Percentiles rank a stretch among this genome's conserved stretches.
Evolutionary conservation across 2,888 invertebrate species (phyloP).

Genomic region (Macrophya alboannulata): DNA sequence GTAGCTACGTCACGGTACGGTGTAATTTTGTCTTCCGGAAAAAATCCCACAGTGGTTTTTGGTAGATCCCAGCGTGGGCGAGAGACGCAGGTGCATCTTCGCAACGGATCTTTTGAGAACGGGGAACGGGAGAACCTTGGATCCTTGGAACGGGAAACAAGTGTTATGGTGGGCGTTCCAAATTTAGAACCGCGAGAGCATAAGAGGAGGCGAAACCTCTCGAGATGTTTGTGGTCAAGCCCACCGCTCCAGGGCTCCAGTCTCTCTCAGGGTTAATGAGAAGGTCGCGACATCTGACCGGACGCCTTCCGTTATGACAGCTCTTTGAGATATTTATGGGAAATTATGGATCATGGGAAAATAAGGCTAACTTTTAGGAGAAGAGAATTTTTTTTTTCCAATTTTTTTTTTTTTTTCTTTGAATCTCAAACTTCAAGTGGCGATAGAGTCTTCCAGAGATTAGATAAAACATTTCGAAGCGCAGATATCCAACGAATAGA

Average conservation of each 20-base stretch:
- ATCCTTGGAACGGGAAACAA: constrained; percentile 60
- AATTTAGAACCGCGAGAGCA: constrained; percentile 69
- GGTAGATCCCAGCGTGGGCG: constrained; percentile 67
- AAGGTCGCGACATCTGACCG: constrained; percentile 76
- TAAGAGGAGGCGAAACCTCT: constrained; percentile 63
- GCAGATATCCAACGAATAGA: no score
- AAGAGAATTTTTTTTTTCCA: constrained; percentile 44
- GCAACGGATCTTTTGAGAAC: constrained; percentile 64
- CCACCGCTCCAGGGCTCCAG: constrained; percentile 63
- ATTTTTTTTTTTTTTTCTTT: background rate
- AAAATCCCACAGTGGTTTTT: constrained; percentile 64
- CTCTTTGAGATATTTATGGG: constrained; percentile 73
- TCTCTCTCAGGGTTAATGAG: constrained; percentile 72
- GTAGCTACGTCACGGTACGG: background rate
- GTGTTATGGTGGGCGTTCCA: constrained; percentile 73
- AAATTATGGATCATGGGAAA: constrained; percentile 74
- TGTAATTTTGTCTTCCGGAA: background rate
- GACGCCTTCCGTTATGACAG: constrained; percentile 76
- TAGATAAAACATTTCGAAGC: background rate
- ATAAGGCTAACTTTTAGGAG: background rate
- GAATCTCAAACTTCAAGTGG: constrained; percentile 37
- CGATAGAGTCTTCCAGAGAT: constrained; percentile 34
- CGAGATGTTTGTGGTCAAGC: constrained; percentile 75
- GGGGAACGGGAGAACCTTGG: constrained; percentile 58
- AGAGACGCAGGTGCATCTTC: constrained; percentile 73